Conservation (phyloP, 2,797 vertebrate genomes). For the Perodicticus potto region DNA sequence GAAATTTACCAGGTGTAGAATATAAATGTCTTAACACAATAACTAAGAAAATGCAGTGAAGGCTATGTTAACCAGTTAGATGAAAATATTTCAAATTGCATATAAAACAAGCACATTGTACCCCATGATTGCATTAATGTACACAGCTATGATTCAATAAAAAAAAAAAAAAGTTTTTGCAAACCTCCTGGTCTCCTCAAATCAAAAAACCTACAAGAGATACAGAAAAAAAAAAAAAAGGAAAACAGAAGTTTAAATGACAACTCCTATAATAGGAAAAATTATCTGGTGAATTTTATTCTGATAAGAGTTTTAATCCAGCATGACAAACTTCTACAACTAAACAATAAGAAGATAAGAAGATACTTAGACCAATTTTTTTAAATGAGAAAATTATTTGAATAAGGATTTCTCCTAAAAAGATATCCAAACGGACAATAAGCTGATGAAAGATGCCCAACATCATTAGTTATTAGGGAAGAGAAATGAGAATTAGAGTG, state of each 20-base stretch:
- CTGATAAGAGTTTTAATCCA: neutral
- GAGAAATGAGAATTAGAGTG: neutral
- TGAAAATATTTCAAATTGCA: no score
- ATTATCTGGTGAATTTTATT: neutral
- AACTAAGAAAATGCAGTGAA: no score
- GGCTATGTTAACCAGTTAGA: no score
- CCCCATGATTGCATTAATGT: no score
- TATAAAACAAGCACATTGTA: no score
- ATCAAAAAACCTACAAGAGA: neutral
- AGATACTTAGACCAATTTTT: neutral
- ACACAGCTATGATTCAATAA: no score
- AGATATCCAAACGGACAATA: neutral
- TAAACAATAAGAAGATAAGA: neutral
- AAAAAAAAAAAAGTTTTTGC: neutral
- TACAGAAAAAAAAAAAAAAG: neutral
- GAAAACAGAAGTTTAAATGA: neutral
- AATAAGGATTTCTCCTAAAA: neutral
- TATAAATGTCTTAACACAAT: no score
- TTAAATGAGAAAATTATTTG: neutral
- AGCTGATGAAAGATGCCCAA: neutral
- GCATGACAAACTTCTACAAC: neutral
- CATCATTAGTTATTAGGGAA: neutral
- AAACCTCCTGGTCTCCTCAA: neutral
- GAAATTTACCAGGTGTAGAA: no score
- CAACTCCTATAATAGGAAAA: neutral